Evolutionary conservation across 1,140 invertebrate species (phyloP).

Genomic region (Brachionus angularis): DNA sequence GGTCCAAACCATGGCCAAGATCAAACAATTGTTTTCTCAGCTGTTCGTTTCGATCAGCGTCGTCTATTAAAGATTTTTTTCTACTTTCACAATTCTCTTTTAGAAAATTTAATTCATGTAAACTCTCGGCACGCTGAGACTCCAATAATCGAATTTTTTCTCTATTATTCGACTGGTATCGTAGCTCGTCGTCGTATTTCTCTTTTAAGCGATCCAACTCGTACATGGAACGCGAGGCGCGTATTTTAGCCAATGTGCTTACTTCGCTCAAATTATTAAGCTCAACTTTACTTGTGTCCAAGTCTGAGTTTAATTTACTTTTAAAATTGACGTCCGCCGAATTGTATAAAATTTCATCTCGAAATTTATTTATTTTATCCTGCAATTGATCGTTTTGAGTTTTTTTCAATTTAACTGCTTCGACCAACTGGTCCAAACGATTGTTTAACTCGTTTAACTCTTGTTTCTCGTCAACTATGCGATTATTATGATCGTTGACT

Average conservation of each 20-base stretch:
- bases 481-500: neutral
- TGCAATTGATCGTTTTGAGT: constrained; percentile 31
- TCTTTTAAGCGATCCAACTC: constrained; percentile 15
- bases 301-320: neutral
- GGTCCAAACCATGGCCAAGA: neutral
- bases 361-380: constrained; percentile 2
- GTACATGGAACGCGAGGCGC: constrained; percentile 28
- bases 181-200: constrained; percentile 19
- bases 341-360: constrained; percentile 4
- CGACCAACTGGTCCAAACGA: constrained; percentile 38
- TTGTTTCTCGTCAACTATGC: constrained; percentile 14
- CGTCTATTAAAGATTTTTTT: neutral
- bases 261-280: constrained; percentile 28
- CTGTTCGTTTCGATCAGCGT: constrained; percentile 12
- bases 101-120: constrained; percentile 34
- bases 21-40: neutral
- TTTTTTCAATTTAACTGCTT: constrained; percentile 18
- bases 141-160: constrained; percentile 40
- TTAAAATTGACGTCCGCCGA: neutral
- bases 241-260: constrained; percentile 31
- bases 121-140: constrained; percentile 16
- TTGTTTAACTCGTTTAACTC: constrained; percentile 18
- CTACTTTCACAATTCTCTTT: constrained; percentile 29
- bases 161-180: constrained; percentile 5
- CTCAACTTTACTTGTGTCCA: neutral